Evolutionary conservation across 1,140 invertebrate genomes (phyloP).

Genomic region (Odontomachus brunneus): DNA sequence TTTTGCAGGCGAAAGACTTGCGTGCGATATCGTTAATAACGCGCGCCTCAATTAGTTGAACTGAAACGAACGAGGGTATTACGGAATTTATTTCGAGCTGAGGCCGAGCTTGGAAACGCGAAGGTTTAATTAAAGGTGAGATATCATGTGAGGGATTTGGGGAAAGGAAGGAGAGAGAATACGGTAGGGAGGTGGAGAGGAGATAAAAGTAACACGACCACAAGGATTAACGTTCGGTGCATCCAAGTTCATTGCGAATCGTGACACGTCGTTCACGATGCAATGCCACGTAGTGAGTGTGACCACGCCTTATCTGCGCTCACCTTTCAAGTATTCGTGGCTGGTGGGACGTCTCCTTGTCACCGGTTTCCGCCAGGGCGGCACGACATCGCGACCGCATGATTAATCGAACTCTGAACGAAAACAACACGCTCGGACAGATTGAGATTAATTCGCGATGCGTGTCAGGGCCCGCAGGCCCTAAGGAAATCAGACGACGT

Average conservation of each 20-base stretch:
- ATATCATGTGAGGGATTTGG: background rate
- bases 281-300: slow-evolving; percentile 47
- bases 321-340: slow-evolving; percentile 50
- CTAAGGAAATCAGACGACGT: background rate
- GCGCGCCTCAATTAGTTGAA: background rate
- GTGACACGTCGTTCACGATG: background rate
- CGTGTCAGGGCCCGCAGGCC: too few relatives aligned
- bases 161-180: background rate
- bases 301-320: slow-evolving; percentile 66
- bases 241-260: slow-evolving; percentile 52
- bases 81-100: background rate
- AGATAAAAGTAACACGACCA: background rate
- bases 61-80: background rate
- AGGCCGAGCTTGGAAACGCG: background rate
- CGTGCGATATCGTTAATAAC: too few relatives aligned
- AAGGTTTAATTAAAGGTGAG: background rate
- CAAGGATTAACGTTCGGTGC: slow-evolving; percentile 2
- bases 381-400: slow-evolving; percentile 3
- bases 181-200: too few relatives aligned
- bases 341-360: slow-evolving; percentile 30
- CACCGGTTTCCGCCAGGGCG: slow-evolving; percentile 57
- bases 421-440: background rate
- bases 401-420: slow-evolving; percentile 50
- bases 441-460: background rate
- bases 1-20: too few relatives aligned